Conservation (phyloP, 1,140 invertebrate genomes). For the Pachypsylla venusta region DNA sequence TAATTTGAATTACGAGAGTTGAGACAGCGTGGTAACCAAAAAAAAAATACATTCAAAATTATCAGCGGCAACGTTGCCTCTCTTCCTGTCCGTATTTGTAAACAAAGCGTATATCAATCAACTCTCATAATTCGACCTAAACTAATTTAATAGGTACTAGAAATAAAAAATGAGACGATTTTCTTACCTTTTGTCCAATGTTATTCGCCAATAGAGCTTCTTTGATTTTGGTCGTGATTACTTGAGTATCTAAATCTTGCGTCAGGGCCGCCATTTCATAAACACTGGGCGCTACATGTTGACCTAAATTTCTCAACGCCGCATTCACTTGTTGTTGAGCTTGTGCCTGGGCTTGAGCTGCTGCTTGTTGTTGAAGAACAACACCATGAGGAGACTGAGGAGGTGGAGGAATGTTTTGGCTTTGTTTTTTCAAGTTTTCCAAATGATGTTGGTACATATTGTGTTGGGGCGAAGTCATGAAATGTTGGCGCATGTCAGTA, state of each 20-base stretch:
- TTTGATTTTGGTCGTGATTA: conserved; percentile 93
- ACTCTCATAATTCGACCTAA: too few species aligned
- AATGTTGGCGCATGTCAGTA: background rate
- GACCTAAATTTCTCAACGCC: conserved; percentile 50
- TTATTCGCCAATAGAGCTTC: conserved; percentile 92
- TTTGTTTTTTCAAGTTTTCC: conserved; percentile 20
- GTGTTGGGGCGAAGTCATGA: conserved; percentile 24
- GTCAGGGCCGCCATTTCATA: conserved; percentile 95
- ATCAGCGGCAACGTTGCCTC: too few species aligned
- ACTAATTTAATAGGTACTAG: background rate
- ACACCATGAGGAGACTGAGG: conserved; percentile 19
- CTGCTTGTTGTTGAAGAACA: conserved; percentile 28
- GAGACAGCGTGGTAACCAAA: too few species aligned
- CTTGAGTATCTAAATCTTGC: conserved; percentile 89
- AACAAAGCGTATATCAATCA: too few species aligned
- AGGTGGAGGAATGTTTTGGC: conserved; percentile 13
- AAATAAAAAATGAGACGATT: background rate
- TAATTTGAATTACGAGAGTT: too few species aligned
- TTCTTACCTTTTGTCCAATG: conserved; percentile 79
- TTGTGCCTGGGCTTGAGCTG: conserved; percentile 17
- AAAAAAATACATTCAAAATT: too few species aligned
- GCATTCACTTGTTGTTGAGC: conserved; percentile 42
- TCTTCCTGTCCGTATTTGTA: too few species aligned
- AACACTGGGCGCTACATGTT: conserved; percentile 69
- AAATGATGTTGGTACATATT: conserved; percentile 31